Evolutionary conservation across 2,888 invertebrate species (phyloP).

Genomic region (Sinohyriopsis cumingii): DNA sequence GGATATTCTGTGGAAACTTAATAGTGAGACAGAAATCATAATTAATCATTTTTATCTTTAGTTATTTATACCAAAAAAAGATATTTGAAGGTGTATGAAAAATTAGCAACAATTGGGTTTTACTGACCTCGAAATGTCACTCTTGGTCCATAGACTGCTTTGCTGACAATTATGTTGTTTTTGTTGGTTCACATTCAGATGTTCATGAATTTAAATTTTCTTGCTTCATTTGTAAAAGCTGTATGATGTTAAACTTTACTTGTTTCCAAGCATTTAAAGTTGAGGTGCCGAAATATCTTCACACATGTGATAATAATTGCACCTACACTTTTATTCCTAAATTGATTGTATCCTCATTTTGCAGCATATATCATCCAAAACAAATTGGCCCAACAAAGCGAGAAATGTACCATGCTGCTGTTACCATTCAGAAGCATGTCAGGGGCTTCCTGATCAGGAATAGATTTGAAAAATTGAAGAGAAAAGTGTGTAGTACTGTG

Average conservation of each 20-base stretch:
- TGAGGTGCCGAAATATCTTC: no score
- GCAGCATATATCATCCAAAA: conserved; percentile 67
- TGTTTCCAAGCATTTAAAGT: no score
- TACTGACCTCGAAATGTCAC: background rate
- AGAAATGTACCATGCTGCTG: conserved; percentile 59
- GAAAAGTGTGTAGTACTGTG: conserved; percentile 51
- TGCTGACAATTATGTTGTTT: background rate
- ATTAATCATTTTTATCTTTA: background rate
- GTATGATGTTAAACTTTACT: background rate
- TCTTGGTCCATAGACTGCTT: background rate
- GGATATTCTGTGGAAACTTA: background rate
- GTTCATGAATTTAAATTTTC: background rate
- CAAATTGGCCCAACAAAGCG: conserved; percentile 57
- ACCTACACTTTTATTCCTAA: no score
- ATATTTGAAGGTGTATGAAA: no score
- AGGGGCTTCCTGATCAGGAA: conserved; percentile 63
- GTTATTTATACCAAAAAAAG: background rate
- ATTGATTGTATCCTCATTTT: conserved; percentile 7
- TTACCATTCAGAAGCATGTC: conserved; percentile 62
- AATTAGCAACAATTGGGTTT: no score
- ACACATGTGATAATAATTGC: no score
- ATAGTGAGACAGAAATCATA: background rate
- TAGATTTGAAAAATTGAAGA: conserved; percentile 56
- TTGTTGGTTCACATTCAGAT: no score
- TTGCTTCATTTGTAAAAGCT: background rate